These are phyloP conservation scores for Neogobius melanostomus DNA, from an alignment of 2,113 vertebrate genomes.

Conservation along the genomic window DNA sequence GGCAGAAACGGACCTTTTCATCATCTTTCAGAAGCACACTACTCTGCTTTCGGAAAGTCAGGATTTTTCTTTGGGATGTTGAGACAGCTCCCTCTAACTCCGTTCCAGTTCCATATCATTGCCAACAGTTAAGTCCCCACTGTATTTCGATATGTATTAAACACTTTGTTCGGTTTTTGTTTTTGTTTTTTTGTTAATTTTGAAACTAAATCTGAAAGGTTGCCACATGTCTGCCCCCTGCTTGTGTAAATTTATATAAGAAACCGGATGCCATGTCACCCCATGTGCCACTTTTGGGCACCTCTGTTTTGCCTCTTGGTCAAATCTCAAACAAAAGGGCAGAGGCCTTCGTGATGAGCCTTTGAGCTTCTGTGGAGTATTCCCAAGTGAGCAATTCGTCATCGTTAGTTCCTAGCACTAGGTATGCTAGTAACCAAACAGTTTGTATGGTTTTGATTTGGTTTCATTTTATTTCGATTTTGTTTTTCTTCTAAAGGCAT, in stretches of 20 bases:
- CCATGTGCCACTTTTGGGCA: constrained; percentile 62
- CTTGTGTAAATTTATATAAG: constrained; percentile 34
- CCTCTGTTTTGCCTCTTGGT: constrained; percentile 58
- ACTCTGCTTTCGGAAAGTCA: constrained; percentile 54
- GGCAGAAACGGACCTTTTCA: constrained; percentile 45
- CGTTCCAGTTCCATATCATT: constrained; percentile 52
- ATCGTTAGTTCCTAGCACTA: constrained; percentile 71
- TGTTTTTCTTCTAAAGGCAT: constrained; percentile 68
- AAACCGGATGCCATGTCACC: constrained; percentile 62
- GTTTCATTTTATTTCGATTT: constrained; percentile 29
- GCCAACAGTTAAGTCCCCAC: constrained; percentile 57
- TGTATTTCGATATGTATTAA: constrained; percentile 68
- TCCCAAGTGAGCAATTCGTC: constrained; percentile 52
- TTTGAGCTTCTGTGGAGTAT: constrained; percentile 47
- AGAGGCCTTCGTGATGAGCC: constrained; percentile 38
- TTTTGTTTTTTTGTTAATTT: constrained; percentile 21
- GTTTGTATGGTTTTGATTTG: constrained; percentile 71
- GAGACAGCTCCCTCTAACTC: constrained; percentile 53
- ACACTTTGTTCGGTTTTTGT: constrained; percentile 46
- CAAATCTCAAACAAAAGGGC: constrained; percentile 44
- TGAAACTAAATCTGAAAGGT: constrained; percentile 26
- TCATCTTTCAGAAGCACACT: constrained; percentile 66
- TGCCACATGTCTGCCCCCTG: constrained; percentile 56
- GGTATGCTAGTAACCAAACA: constrained; percentile 75
- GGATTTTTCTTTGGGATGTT: constrained; percentile 32